Evolutionary conservation across 2,113 vertebrate species (phyloP).

Genomic region (Bos indicus): DNA sequence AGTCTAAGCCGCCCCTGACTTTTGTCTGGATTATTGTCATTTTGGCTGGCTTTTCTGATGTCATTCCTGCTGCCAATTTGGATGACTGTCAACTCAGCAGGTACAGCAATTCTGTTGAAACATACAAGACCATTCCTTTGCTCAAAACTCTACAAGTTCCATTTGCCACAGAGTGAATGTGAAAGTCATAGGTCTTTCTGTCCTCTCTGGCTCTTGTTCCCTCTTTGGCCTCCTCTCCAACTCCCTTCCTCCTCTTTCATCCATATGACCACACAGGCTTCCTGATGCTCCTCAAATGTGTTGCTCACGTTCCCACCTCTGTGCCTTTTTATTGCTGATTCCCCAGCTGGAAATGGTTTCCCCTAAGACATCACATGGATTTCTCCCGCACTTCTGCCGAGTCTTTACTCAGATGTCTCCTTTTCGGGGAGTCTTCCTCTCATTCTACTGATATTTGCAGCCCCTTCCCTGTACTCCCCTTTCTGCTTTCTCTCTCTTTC

Average conservation of each 20-base stretch:
- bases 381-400: background rate
- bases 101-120: background rate
- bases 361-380: background rate
- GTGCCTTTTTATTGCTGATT: background rate
- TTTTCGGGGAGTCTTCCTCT: background rate
- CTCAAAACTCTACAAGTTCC: background rate
- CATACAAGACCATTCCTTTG: background rate
- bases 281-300: background rate
- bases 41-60: background rate
- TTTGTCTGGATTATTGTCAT: background rate
- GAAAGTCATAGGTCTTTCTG: background rate
- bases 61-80: background rate
- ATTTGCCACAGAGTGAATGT: background rate
- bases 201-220: background rate
- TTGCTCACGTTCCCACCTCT: background rate
- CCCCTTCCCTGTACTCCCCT: background rate
- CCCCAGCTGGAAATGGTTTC: background rate
- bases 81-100: background rate
- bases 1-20: background rate
- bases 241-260: background rate
- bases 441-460: background rate
- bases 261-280: background rate
- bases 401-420: background rate
- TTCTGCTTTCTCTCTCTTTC: background rate
- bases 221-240: background rate